These are phyloP conservation scores for Leptobrachium ailaonicum DNA, from an alignment of 2,113 vertebrate genomes.

Conservation along the genomic window DNA sequence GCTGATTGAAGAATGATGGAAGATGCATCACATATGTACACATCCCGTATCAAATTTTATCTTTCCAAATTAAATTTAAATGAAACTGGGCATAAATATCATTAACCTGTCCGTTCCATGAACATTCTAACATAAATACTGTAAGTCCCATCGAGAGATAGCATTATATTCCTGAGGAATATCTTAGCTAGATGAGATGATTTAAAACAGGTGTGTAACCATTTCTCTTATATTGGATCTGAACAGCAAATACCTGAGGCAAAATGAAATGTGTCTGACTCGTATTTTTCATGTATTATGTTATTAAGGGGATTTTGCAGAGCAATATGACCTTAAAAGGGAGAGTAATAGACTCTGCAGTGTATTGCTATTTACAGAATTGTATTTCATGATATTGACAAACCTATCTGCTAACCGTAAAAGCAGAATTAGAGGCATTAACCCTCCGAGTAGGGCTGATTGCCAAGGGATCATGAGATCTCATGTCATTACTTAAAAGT, in stretches of 20 bases:
- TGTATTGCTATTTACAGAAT: not conserved
- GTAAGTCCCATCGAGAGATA: too few species aligned
- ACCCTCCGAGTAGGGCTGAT: not conserved
- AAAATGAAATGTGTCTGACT: slow-evolving; percentile 6
- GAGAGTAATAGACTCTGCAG: not conserved
- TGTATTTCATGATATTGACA: not conserved
- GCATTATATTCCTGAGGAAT: too few species aligned
- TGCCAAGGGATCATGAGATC: not conserved
- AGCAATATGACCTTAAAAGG: not conserved
- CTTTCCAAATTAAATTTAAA: slow-evolving; percentile 15
- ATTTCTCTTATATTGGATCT: slow-evolving; percentile 12
- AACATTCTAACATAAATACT: too few species aligned
- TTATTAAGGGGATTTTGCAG: slow-evolving; percentile 1
- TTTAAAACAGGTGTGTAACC: slow-evolving; percentile 39
- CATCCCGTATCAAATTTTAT: slow-evolving; percentile 6
- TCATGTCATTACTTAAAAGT: not conserved
- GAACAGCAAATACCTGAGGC: slow-evolving; percentile 37
- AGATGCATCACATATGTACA: not conserved
- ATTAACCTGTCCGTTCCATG: too few species aligned
- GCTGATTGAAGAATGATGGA: too few species aligned
- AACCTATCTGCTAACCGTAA: not conserved
- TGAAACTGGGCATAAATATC: slow-evolving; percentile 16
- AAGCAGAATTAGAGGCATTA: not conserved
- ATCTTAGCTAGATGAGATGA: slow-evolving; percentile 31
- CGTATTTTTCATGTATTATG: not conserved